These are phyloP conservation scores for Conus ventricosus DNA, from an alignment of 1,140 invertebrate species.

Conservation along the genomic window DNA sequence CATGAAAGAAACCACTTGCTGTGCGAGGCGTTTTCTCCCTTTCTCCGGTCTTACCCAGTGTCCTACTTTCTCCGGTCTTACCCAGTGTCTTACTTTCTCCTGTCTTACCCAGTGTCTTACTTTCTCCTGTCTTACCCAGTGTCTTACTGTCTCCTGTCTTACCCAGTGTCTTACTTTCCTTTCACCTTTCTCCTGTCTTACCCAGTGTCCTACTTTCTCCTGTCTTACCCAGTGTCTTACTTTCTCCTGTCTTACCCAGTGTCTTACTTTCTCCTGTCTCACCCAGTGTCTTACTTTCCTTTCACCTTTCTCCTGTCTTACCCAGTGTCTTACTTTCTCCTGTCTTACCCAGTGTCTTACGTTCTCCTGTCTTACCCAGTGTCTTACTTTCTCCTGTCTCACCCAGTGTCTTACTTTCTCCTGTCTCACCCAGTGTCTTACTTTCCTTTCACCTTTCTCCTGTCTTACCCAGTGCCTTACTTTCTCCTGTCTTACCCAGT, in stretches of 20 bases:
- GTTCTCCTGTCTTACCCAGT: neutral
- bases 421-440: neutral
- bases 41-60: no score
- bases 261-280: neutral
- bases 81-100: no score
- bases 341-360: neutral
- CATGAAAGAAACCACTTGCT: no score
- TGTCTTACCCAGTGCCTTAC: no score
- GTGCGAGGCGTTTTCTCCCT: no score
- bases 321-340: neutral
- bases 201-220: neutral
- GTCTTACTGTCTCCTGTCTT: no score
- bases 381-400: neutral
- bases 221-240: neutral
- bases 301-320: neutral
- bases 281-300: neutral
- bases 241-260: neutral
- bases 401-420: neutral
- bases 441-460: no score
- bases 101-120: no score
- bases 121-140: no score
- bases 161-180: neutral
- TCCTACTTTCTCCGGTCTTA: no score
- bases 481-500: no score
- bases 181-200: no score